Conservation (phyloP, 2,888 invertebrate species). For the Patella depressa region DNA sequence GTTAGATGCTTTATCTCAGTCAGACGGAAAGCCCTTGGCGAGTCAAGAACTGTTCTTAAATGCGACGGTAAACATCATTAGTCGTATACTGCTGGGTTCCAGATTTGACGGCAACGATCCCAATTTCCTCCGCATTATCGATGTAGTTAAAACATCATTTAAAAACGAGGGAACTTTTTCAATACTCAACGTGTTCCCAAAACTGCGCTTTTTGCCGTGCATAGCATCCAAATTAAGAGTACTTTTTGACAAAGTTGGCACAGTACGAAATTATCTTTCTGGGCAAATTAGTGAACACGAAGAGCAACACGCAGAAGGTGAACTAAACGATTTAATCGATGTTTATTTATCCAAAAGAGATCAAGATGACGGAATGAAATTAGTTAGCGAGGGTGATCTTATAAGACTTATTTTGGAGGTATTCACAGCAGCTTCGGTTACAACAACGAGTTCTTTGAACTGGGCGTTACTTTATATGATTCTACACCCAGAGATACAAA, state of each 20-base stretch:
- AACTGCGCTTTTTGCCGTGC: background rate
- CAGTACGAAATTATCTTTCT: background rate
- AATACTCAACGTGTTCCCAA: background rate
- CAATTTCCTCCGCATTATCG: background rate
- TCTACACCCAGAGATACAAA: constrained; percentile 36
- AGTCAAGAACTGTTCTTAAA: too few species aligned
- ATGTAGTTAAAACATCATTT: background rate
- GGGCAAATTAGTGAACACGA: background rate
- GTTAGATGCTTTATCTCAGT: too few species aligned
- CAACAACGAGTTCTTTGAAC: constrained; percentile 33
- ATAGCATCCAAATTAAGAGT: background rate
- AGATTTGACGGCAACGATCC: background rate
- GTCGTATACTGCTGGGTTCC: too few species aligned
- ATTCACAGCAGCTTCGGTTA: constrained; percentile 44
- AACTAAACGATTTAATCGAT: background rate
- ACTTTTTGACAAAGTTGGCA: background rate
- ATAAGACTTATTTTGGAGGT: constrained; percentile 30
- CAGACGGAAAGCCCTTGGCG: too few species aligned
- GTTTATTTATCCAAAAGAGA: background rate
- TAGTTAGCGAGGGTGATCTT: background rate
- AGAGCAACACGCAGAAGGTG: background rate
- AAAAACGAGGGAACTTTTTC: background rate
- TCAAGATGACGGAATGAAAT: background rate
- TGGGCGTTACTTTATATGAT: constrained; percentile 43
- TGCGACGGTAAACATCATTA: too few species aligned